Evolutionary conservation across 2,797 vertebrate genomes (phyloP), one percentile per base, ranked within the genome.

Genomic region (Paedocypris micromegethes): DNA sequence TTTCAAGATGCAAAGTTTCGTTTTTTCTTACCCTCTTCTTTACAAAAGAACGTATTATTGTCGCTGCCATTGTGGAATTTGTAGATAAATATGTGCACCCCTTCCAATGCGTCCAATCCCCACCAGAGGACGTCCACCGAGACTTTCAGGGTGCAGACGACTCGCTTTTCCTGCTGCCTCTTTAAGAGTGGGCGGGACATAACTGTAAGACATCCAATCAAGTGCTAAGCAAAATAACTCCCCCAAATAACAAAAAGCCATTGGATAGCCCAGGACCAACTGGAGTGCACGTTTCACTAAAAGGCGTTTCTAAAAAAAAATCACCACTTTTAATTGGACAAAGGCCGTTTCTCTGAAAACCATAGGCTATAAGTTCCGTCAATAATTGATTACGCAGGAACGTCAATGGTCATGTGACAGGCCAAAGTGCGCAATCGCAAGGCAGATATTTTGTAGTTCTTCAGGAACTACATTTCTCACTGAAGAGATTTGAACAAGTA

Each of bases 21-120:
- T 38, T 45, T n/a, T 50, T 43, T 50, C 81, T 83, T 85, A 89
- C 88, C 88, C 85, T 85, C 43, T 78, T 81, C 68, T 81, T 87
- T 23, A 87, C 49, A 46, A 80, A 69, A 38, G 84, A 85, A 81
- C 84, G 82, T 71, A 87, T 77, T 66, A 82, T 79, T 61, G 79
- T 72, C 60, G 87, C 78, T 60, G 88, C 88, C 88, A 90, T 91
- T 63, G 50, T 81, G 68, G 47, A 77, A 38, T 50, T 58, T 5
- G 5, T 43, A 5, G 41, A 37, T 58, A 5, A 6, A 6, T 4
- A 48, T 3, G 61, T 66, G 40, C 60, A 38, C 9, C 6, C 46
- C 7, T 5, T 57, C 63, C 50, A 68, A 6, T 54, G 53, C 42
- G 49, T 51, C 58, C 6, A 45, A 56, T 8, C 43, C 64, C 40